Percentiles rank a stretch among this genome's conserved stretches.
These are phyloP conservation scores for Coilia nasus DNA, from an alignment of 2,797 vertebrate genomes.

Conservation along the genomic window DNA sequence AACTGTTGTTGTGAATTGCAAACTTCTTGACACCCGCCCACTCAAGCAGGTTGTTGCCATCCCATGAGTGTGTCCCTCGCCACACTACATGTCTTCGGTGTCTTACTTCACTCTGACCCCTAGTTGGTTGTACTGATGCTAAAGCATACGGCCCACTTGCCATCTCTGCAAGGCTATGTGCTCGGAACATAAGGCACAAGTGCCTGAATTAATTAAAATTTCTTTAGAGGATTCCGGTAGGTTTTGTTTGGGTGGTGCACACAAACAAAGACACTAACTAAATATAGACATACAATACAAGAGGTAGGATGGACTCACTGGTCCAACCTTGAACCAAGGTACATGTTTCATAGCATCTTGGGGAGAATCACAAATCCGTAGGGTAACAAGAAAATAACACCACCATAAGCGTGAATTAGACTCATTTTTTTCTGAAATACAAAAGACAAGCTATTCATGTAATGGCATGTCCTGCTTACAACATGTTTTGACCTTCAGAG, in stretches of 20 bases:
- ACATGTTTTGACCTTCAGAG: background rate
- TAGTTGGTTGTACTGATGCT: background rate
- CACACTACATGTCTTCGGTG: background rate
- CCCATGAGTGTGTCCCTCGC: background rate
- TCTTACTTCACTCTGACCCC: background rate
- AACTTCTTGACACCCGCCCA: background rate
- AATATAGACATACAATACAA: too few species aligned
- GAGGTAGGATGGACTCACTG: too few species aligned
- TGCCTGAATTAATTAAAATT: background rate
- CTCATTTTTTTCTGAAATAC: too few species aligned
- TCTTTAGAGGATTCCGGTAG: background rate
- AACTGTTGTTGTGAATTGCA: background rate
- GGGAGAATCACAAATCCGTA: too few species aligned
- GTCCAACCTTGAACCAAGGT: too few species aligned
- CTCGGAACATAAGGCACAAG: background rate
- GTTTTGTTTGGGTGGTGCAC: background rate
- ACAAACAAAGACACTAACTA: background rate
- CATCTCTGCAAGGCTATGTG: background rate
- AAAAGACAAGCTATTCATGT: too few species aligned
- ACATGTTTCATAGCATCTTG: too few species aligned
- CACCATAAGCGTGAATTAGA: background rate
- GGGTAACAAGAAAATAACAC: background rate
- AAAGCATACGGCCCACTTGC: background rate
- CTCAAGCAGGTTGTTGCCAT: background rate
- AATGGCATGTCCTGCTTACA: background rate